These are phyloP conservation scores for Mesocentrotus franciscanus DNA, from an alignment of 53 echinoderm and acorn worm genomes.

Conservation along the genomic window DNA sequence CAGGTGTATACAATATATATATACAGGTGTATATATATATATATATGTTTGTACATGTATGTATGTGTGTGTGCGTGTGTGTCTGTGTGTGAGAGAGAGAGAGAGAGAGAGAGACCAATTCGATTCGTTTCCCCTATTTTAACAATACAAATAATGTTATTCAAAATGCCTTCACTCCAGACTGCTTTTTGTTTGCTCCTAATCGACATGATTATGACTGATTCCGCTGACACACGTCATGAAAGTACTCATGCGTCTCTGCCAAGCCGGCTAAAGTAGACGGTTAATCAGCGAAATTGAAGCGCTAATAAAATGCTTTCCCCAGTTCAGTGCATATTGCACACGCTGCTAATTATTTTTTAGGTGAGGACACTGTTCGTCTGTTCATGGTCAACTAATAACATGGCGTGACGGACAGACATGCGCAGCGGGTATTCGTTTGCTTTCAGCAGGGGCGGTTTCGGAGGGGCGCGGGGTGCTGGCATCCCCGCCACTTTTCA, in stretches of 20 bases:
- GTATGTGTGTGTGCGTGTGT: no score
- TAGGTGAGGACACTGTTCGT: neutral
- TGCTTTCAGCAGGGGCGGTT: neutral
- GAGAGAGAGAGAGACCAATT: no score
- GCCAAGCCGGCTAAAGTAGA: neutral
- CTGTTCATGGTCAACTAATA: constrained; percentile 5
- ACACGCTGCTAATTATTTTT: constrained; percentile 20
- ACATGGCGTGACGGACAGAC: neutral
- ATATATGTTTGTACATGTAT: no score
- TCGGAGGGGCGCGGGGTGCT: neutral
- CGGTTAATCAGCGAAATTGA: constrained; percentile 28
- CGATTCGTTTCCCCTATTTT: no score
- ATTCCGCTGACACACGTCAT: constrained; percentile 20
- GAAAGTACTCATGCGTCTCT: neutral
- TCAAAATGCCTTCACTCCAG: neutral
- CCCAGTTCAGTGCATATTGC: neutral
- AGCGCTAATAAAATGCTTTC: constrained; percentile 21
- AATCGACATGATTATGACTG: neutral
- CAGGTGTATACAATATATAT: no score
- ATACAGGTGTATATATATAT: no score
- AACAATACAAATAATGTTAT: no score
- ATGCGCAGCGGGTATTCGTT: neutral
- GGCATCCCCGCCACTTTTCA: neutral
- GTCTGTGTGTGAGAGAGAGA: no score
- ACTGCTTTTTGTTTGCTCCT: neutral